Evolutionary conservation across 2,113 vertebrate genomes (phyloP).

Genomic region (Drymodes brunneopygia): DNA sequence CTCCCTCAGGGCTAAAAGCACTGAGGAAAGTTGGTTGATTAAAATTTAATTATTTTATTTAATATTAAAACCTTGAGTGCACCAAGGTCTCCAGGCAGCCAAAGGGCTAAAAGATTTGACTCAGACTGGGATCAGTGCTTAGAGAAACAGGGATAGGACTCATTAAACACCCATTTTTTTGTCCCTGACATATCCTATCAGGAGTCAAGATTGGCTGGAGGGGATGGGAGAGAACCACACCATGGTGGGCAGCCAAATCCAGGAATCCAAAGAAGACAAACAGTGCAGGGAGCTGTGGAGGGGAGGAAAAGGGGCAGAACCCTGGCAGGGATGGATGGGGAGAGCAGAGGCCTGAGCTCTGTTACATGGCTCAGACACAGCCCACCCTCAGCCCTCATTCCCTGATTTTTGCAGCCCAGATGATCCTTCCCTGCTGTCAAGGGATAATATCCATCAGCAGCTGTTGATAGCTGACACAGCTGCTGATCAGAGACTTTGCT

Average conservation of each 20-base stretch:
- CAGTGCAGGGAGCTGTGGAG: neutral
- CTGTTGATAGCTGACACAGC: neutral
- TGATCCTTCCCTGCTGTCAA: neutral
- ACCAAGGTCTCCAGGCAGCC: neutral
- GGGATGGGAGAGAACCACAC: neutral
- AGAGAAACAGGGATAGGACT: neutral
- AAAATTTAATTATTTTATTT: neutral
- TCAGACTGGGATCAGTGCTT: neutral
- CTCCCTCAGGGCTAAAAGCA: neutral
- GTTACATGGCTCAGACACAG: rapidly evolving
- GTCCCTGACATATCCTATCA: rapidly evolving
- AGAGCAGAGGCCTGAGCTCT: neutral
- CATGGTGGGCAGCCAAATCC: neutral
- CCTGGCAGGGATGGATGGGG: neutral
- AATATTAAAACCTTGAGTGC: neutral
- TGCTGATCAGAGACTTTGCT: neutral
- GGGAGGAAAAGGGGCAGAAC: neutral
- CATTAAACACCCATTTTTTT: neutral
- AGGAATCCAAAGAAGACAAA: neutral
- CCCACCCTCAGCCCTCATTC: neutral
- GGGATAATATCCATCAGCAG: neutral
- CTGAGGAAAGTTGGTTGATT: neutral
- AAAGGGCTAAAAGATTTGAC: neutral
- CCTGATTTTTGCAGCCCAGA: neutral
- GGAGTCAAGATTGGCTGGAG: neutral